A percentile compares a stretch with the other conserved stretches of the same genome.
Evolutionary conservation across 2,888 invertebrate genomes (phyloP).

Genomic region (Tanytarsus gracilentus): DNA sequence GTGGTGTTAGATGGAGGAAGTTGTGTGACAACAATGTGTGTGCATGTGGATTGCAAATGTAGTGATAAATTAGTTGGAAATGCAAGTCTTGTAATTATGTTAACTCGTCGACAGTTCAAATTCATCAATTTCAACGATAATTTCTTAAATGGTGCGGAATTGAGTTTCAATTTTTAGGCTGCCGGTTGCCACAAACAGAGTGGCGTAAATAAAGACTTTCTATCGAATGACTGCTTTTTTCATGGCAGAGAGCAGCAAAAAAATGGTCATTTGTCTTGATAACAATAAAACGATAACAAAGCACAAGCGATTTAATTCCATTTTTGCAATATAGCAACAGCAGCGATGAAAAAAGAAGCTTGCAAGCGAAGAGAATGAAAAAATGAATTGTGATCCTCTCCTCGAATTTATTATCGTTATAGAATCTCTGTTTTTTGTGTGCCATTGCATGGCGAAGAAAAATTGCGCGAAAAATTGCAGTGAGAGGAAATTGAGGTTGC

Average conservation of each 20-base stretch:
- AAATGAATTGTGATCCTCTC: not conserved
- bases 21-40: not conserved
- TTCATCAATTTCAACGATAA: too few relatives aligned
- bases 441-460: too few relatives aligned
- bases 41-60: not conserved
- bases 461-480: too few relatives aligned
- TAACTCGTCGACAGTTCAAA: not conserved
- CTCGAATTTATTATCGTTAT: not conserved
- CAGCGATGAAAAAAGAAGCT: not conserved
- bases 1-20: constrained; percentile 4
- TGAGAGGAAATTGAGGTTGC: constrained; percentile 6
- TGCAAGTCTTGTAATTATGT: not conserved
- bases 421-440: too few relatives aligned
- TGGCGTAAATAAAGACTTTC: too few relatives aligned
- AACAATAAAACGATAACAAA: constrained; percentile 15
- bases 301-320: constrained; percentile 14
- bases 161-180: too few relatives aligned
- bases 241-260: not conserved
- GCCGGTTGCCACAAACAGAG: too few relatives aligned
- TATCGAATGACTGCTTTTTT: too few relatives aligned
- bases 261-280: constrained; percentile 11
- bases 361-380: not conserved
- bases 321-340: constrained; percentile 1
- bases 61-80: constrained; percentile 7
- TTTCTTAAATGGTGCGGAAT: too few relatives aligned